Conservation (phyloP, 2,113 vertebrate genomes). For the Nothobranchius furzeri region DNA sequence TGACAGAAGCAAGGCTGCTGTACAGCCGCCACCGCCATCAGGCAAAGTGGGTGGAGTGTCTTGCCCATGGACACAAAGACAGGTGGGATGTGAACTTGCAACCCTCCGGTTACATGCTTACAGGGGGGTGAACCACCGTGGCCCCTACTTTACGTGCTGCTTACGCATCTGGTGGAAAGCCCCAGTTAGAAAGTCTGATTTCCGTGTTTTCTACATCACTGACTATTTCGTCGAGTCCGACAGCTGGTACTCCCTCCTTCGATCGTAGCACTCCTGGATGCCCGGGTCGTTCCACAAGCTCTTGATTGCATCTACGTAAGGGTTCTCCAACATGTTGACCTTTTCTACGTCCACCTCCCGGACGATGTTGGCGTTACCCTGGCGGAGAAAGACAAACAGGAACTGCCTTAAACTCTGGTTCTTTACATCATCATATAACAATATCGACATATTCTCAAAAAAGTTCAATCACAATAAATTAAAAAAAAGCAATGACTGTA, state of each 20-base stretch:
- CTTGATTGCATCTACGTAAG: constrained; percentile 89
- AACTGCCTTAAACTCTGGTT: neutral
- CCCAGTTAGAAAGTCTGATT: neutral
- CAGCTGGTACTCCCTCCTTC: constrained; percentile 93
- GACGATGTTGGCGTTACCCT: constrained; percentile 84
- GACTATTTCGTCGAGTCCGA: constrained; percentile 98
- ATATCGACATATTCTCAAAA: too few relatives aligned
- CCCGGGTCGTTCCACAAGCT: constrained; percentile 95
- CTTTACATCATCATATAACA: too few relatives aligned
- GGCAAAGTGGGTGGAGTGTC: too few relatives aligned
- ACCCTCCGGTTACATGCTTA: too few relatives aligned
- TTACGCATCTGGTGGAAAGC: too few relatives aligned
- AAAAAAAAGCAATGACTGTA: constrained; percentile 2
- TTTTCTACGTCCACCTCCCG: constrained; percentile 86
- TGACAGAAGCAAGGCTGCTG: too few relatives aligned
- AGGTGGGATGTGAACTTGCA: too few relatives aligned
- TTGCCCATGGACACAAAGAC: too few relatives aligned
- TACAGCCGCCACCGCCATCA: too few relatives aligned
- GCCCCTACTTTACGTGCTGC: too few relatives aligned
- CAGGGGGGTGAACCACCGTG: too few relatives aligned
- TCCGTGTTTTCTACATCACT: constrained; percentile 62
- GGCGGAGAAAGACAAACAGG: constrained; percentile 5
- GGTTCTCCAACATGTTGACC: constrained; percentile 70
- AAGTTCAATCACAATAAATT: neutral
- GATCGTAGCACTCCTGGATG: constrained; percentile 92